These are phyloP conservation scores for Knipowitschia caucasica DNA, from an alignment of 2,797 vertebrate species.

Conservation along the genomic window DNA sequence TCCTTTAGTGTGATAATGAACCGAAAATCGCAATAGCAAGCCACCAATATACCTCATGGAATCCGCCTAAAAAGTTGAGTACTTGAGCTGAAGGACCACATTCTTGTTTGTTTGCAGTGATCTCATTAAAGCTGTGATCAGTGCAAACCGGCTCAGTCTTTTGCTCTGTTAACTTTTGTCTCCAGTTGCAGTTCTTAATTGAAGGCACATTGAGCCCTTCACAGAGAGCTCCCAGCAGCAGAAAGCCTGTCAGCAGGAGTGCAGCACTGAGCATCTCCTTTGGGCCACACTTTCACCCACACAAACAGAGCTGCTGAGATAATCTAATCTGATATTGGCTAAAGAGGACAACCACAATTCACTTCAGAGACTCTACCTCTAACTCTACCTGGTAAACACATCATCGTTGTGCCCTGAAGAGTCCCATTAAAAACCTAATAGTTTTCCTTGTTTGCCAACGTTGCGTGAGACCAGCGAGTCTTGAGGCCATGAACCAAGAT, in stretches of 20 bases:
- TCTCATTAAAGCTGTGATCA: neutral
- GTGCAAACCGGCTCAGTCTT: constrained; percentile 8
- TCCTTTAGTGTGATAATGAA: no score
- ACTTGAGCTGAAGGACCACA: neutral
- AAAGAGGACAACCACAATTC: neutral
- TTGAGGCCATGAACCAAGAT: neutral
- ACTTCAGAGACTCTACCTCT: neutral
- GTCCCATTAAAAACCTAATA: neutral
- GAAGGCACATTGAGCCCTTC: constrained; percentile 66
- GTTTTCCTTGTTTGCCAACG: neutral
- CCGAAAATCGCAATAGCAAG: no score
- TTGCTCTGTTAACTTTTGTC: constrained; percentile 36
- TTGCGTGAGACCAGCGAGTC: neutral
- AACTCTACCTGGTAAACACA: neutral
- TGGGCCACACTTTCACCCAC: neutral
- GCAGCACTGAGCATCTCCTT: neutral
- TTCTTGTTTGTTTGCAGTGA: neutral
- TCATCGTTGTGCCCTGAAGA: neutral
- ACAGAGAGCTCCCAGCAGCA: constrained; percentile 26
- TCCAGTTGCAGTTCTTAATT: constrained; percentile 57
- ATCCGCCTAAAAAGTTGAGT: no score
- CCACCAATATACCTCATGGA: no score
- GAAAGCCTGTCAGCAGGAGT: constrained; percentile 30
- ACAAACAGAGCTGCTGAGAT: neutral
- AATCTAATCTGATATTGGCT: neutral